Evolutionary conservation across 2,888 invertebrate genomes (phyloP).

Genomic region (Pardosa pseudoannulata): DNA sequence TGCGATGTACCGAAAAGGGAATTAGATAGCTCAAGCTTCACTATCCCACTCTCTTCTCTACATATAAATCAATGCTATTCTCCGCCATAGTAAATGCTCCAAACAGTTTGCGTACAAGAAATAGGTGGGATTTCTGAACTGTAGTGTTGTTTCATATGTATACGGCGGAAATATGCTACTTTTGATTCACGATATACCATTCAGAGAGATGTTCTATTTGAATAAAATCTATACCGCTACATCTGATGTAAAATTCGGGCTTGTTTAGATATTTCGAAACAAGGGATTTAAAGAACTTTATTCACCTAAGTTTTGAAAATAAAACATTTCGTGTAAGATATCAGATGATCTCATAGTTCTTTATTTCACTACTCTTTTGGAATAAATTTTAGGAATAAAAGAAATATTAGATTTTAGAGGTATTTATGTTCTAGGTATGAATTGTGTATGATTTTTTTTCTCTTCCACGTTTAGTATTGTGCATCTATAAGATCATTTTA

Average conservation of each 20-base stretch:
- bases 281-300: background rate
- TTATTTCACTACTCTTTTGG: background rate
- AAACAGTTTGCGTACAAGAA: conserved; percentile 3
- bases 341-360: background rate
- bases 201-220: background rate
- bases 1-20: background rate
- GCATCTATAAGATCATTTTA: too few relatives aligned
- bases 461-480: too few relatives aligned
- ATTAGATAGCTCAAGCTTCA: conserved; percentile 17
- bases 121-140: background rate
- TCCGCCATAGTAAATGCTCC: background rate
- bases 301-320: background rate
- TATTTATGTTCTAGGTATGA: too few relatives aligned
- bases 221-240: conserved; percentile 30
- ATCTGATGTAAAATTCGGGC: background rate
- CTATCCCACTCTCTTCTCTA: conserved; percentile 1
- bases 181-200: conserved; percentile 23
- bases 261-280: conserved; percentile 24
- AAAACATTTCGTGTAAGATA: background rate
- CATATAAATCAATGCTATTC: conserved; percentile 41
- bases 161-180: conserved; percentile 31
- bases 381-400: background rate
- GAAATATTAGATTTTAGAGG: too few relatives aligned
- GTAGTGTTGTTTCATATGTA: conserved; percentile 26
- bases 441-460: too few relatives aligned